Percentiles rank a stretch among this genome's conserved stretches.
Evolutionary conservation across 2,113 vertebrate species (phyloP).

Genomic region (Serilophus lunatus): DNA sequence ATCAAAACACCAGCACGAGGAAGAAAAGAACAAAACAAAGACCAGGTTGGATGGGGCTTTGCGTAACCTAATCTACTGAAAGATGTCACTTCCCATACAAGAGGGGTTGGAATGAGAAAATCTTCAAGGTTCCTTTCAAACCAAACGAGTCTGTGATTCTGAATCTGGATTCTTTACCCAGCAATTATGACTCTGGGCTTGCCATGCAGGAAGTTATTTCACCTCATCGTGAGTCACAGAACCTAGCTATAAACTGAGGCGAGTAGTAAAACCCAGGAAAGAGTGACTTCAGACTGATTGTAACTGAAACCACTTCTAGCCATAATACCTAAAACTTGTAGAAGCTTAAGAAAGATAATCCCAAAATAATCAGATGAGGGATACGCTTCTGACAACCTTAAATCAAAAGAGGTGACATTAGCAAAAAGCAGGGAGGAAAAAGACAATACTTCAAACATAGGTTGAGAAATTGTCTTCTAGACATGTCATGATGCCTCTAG

Average conservation of each 20-base stretch:
- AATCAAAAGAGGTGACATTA: not conserved
- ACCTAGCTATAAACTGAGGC: not conserved
- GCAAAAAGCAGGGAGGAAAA: not conserved
- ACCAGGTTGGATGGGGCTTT: not conserved
- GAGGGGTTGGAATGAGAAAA: not conserved
- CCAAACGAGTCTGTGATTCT: not conserved
- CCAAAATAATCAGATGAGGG: not conserved
- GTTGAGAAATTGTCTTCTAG: not conserved
- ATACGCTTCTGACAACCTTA: not conserved
- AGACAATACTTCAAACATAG: not conserved
- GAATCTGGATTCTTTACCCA: not conserved
- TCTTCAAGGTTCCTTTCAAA: not conserved
- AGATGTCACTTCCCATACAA: not conserved
- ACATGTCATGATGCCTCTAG: not conserved
- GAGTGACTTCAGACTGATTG: not conserved
- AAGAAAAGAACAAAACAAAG: not conserved
- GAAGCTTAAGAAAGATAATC: not conserved
- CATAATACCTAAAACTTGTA: not conserved
- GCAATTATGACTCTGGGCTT: not conserved
- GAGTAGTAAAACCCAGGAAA: not conserved
- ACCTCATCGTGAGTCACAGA: accelerated
- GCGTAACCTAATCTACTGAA: not conserved
- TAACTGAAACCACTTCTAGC: not conserved
- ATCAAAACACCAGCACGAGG: not conserved
- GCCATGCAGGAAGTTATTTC: not conserved